phyloP scores from a whole-genome alignment of 2,113 vertebrate species.

The Hiodon tergisus region DNA sequence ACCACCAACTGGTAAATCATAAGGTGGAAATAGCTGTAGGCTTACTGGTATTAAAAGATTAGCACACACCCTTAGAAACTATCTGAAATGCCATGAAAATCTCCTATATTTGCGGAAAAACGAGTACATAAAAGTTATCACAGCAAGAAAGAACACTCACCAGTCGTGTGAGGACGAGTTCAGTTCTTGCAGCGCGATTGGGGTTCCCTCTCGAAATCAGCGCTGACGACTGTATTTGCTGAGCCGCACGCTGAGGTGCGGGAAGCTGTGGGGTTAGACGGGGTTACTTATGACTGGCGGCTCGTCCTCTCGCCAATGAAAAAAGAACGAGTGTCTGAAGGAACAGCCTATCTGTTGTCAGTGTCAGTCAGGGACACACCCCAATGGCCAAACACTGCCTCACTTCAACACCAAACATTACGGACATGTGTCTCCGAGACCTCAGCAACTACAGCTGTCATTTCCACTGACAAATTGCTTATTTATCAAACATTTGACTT shows the following conservation, averaged over 20 bases:
- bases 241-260: constrained; percentile 1
- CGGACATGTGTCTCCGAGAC: no score
- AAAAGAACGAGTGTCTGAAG: neutral
- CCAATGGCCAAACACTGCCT: no score
- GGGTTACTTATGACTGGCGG: constrained; percentile 19
- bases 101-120: no score
- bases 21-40: constrained; percentile 16
- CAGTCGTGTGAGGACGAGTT: neutral
- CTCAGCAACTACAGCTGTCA: no score
- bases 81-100: no score
- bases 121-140: neutral
- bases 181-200: neutral
- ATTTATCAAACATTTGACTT: no score
- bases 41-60: constrained; percentile 35
- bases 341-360: constrained; percentile 7
- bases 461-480: no score
- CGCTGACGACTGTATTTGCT: neutral
- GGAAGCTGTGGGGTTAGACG: neutral
- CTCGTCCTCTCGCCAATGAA: constrained; percentile 19
- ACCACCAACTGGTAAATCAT: neutral
- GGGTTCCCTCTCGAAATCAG: neutral
- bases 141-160: constrained; percentile 15
- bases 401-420: no score
- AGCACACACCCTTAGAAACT: constrained; percentile 7
- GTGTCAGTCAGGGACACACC: constrained; percentile 1